Evolutionary conservation across 1,140 invertebrate species (phyloP).

Genomic region (Andrena cerasifolii): DNA sequence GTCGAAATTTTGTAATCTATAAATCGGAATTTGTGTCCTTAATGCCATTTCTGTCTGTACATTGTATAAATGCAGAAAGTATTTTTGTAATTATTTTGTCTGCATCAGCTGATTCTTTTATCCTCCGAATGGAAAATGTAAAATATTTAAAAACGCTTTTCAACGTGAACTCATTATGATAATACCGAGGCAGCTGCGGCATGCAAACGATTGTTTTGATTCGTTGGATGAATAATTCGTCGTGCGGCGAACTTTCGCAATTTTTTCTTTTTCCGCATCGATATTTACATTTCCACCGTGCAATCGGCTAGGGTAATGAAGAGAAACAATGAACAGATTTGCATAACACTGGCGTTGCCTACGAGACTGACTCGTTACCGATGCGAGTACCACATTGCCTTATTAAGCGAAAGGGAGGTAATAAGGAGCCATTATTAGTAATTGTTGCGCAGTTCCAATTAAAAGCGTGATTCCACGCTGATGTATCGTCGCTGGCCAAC

Average conservation of each 20-base stretch:
- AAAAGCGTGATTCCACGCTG: background rate
- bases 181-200: no score
- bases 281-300: conserved; percentile 22
- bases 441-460: conserved; percentile 22
- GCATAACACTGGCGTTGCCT: conserved; percentile 30
- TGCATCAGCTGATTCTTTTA: no score
- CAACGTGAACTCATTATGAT: no score
- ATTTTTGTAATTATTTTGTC: no score
- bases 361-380: conserved; percentile 11
- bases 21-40: no score
- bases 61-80: no score
- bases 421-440: conserved; percentile 12
- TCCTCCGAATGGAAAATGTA: no score
- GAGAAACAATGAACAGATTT: conserved; percentile 31
- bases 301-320: conserved; percentile 27
- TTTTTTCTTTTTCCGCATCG: background rate
- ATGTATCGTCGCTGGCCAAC: background rate
- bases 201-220: background rate
- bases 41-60: no score
- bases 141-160: no score
- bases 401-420: conserved; percentile 22
- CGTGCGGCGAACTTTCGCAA: background rate
- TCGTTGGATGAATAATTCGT: background rate
- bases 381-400: conserved; percentile 18
- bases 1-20: no score